Conservation (phyloP, 2,113 vertebrate species). For the Neotoma lepida region DNA sequence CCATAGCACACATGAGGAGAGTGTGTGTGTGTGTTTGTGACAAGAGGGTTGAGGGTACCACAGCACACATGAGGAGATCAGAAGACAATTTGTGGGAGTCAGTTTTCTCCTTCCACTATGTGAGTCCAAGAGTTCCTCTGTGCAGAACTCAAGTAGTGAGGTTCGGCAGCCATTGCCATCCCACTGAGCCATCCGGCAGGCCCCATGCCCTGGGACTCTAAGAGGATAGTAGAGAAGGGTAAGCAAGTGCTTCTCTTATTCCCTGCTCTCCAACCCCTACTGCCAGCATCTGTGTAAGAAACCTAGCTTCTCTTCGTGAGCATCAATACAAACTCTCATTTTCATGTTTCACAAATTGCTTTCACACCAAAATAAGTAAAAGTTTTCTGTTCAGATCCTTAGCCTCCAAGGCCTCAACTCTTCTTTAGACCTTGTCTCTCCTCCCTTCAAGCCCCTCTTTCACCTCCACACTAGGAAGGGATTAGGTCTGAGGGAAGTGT, state of each 20-base stretch:
- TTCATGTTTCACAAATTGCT: neutral
- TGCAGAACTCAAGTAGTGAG: neutral
- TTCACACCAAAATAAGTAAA: neutral
- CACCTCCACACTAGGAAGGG: neutral
- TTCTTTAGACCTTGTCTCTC: neutral
- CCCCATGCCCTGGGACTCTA: neutral
- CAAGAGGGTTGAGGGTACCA: neutral
- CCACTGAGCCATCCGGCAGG: neutral
- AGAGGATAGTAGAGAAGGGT: neutral
- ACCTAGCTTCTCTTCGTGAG: neutral
- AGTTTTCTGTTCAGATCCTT: neutral
- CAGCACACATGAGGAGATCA: neutral
- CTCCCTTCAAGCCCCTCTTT: neutral
- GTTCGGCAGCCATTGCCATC: accelerated
- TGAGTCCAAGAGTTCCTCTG: neutral
- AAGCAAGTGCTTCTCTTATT: neutral
- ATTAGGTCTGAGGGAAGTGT: neutral
- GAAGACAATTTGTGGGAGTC: neutral
- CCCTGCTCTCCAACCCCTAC: neutral
- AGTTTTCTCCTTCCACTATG: neutral
- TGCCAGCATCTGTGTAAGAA: neutral
- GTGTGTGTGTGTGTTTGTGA: neutral
- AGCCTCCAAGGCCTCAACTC: neutral
- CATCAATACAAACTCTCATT: neutral
- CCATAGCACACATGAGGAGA: neutral